Evolutionary conservation across 2,888 invertebrate species (phyloP).

Genomic region (Tetragnatha montana): DNA sequence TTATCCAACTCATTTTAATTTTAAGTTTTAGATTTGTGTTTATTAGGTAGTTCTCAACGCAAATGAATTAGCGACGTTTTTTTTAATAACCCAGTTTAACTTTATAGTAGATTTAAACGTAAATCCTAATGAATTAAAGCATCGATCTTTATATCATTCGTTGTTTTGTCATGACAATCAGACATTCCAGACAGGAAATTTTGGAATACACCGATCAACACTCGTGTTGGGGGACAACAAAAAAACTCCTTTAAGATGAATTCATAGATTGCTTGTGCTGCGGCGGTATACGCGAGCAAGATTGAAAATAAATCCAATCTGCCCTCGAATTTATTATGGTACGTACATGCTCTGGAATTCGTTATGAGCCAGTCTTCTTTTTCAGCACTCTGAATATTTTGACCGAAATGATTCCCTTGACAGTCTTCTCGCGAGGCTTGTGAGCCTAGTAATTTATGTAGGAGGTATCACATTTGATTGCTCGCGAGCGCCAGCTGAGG

Average conservation of each 20-base stretch:
- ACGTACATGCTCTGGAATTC: not conserved
- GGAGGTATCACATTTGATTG: not conserved
- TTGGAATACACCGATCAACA: no score
- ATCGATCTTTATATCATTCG: no score
- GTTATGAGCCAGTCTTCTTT: not conserved
- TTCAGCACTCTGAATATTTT: not conserved
- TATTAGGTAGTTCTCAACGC: no score
- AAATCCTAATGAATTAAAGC: no score
- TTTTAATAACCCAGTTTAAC: no score
- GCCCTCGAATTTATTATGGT: not conserved
- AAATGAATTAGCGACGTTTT: no score
- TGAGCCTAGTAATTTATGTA: not conserved
- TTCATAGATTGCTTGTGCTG: not conserved
- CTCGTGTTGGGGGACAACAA: not conserved
- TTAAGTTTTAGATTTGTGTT: no score
- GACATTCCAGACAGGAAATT: no score
- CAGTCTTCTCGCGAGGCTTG: not conserved
- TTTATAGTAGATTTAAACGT: no score
- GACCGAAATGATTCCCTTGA: not conserved
- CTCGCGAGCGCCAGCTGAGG: not conserved
- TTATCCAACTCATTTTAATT: no score
- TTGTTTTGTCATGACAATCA: no score
- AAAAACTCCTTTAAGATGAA: not conserved
- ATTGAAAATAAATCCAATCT: slow-evolving; percentile 1
- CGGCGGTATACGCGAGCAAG: not conserved